Conservation (phyloP, 2,888 invertebrate genomes). For the Lochmaea capreae region DNA sequence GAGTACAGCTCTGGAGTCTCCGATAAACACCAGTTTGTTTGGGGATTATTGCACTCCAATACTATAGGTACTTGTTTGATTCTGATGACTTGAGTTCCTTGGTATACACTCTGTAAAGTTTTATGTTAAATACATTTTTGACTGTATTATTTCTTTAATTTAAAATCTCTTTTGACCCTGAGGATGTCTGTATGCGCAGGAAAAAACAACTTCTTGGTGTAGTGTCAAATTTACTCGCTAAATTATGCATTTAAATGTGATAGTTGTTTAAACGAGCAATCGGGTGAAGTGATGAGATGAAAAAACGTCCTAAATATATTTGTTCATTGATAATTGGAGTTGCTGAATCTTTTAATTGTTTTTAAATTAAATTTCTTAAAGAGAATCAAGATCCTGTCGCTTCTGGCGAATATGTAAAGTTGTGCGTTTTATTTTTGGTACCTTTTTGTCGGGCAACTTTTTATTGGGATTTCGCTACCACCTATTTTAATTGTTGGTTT, state of each 20-base stretch:
- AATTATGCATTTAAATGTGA: background rate
- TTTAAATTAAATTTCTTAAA: background rate
- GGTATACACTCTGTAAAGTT: no score
- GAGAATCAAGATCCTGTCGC: conserved; percentile 4
- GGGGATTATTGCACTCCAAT: no score
- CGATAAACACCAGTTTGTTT: no score
- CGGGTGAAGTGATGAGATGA: background rate
- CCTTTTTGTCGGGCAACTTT: background rate
- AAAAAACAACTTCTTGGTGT: background rate
- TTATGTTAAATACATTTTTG: no score
- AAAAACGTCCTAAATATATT: background rate
- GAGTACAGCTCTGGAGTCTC: no score
- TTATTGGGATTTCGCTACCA: background rate
- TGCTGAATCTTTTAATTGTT: background rate
- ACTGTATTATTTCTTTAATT: background rate
- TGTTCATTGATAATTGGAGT: conserved; percentile 1
- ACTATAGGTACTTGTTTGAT: no score
- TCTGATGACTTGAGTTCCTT: no score
- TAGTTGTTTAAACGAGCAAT: no score
- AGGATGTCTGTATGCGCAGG: background rate
- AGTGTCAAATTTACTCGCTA: conserved; percentile 4
- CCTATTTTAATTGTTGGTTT: no score
- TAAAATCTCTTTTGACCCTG: background rate
- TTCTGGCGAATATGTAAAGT: background rate
- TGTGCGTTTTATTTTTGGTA: background rate